Evolutionary conservation across 2,888 invertebrate genomes (phyloP).

Genomic region (Tetrapedia diversipes): DNA sequence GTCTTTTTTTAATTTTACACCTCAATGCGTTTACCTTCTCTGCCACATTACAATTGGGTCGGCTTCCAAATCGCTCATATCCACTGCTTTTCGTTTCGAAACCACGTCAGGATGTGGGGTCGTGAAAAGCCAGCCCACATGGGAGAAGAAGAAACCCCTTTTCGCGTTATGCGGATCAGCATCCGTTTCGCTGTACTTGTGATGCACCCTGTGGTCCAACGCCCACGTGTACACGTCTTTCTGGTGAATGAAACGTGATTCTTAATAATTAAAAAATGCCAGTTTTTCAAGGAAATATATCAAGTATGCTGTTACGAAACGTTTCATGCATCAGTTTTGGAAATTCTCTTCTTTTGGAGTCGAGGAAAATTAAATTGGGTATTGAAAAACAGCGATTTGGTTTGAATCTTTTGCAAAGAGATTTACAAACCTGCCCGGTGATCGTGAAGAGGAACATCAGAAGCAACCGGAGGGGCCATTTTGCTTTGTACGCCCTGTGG

Average conservation of each 20-base stretch:
- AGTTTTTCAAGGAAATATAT: background rate
- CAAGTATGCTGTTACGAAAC: too few species aligned
- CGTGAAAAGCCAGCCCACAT: slow-evolving; percentile 95
- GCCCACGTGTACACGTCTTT: slow-evolving; percentile 94
- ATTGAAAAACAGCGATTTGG: background rate
- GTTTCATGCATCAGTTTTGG: too few species aligned
- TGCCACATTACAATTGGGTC: slow-evolving; percentile 92
- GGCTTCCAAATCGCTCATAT: slow-evolving; percentile 88
- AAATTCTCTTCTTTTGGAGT: too few species aligned
- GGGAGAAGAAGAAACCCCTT: slow-evolving; percentile 95
- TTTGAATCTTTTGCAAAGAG: background rate
- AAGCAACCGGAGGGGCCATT: slow-evolving; percentile 87
- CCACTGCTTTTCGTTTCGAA: slow-evolving; percentile 87
- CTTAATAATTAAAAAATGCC: background rate
- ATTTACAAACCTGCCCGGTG: slow-evolving; percentile 89
- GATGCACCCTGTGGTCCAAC: slow-evolving; percentile 93
- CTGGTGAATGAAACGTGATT: slow-evolving; percentile 81
- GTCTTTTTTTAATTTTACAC: background rate
- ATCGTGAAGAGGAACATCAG: slow-evolving; percentile 90
- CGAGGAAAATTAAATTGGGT: background rate
- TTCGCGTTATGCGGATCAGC: slow-evolving; percentile 93
- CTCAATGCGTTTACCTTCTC: slow-evolving; percentile 83
- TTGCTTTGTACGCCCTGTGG: slow-evolving; percentile 90
- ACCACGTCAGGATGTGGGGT: slow-evolving; percentile 92
- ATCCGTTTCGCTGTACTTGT: slow-evolving; percentile 94